Conservation (phyloP, 1,140 invertebrate genomes). For the Eupristina koningsbergeri region DNA sequence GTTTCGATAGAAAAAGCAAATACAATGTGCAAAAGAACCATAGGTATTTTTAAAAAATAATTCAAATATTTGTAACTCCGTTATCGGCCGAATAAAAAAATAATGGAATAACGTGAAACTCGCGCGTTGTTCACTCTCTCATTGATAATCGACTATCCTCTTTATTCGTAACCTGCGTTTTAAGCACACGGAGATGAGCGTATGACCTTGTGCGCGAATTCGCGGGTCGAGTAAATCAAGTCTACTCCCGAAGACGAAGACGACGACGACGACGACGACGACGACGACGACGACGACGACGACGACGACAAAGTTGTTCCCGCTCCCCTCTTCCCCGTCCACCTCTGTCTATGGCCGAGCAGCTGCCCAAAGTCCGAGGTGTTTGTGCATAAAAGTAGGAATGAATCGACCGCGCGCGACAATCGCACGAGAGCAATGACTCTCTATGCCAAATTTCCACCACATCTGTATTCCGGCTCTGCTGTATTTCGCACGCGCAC, state of each 20-base stretch:
- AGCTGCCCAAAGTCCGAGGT: constrained; percentile 40
- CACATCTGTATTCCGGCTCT: constrained; percentile 31
- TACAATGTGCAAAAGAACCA: background rate
- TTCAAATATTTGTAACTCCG: background rate
- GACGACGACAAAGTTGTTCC: no score
- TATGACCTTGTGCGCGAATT: constrained; percentile 40
- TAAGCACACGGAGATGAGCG: background rate
- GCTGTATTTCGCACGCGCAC: constrained; percentile 56
- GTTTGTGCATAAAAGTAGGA: constrained; percentile 13
- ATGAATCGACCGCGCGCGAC: background rate
- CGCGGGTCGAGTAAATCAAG: constrained; percentile 58
- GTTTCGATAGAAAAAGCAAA: background rate
- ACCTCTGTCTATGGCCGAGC: constrained; percentile 50
- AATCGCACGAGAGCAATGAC: constrained; percentile 54
- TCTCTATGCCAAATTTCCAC: constrained; percentile 56
- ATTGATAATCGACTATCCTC: constrained; percentile 56
- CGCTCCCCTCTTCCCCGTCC: constrained; percentile 37
- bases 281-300: no score
- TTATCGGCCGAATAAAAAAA: background rate
- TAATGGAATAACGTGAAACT: background rate
- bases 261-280: no score
- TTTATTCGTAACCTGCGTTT: constrained; percentile 7
- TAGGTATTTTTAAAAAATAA: constrained; percentile 1
- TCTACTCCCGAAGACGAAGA: constrained; percentile 48
- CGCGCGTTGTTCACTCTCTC: constrained; percentile 8